Evolutionary conservation across 2,113 vertebrate species (phyloP).

Genomic region (Phyllostomus discolor): DNA sequence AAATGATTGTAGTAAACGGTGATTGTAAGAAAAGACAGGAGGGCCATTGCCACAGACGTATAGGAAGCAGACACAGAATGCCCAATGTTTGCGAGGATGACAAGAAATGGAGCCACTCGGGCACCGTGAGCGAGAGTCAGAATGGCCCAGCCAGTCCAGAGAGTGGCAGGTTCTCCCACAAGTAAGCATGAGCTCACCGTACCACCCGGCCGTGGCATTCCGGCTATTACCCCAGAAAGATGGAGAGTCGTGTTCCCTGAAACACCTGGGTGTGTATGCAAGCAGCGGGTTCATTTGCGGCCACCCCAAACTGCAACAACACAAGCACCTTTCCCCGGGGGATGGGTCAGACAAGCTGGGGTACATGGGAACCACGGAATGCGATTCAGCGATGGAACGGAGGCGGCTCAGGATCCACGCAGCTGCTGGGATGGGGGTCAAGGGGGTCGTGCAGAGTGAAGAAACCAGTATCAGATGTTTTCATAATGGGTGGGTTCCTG

Average conservation of each 20-base stretch:
- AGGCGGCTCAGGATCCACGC: accelerated
- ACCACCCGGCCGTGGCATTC: not conserved
- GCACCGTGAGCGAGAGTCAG: accelerated
- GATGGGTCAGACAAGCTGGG: not conserved
- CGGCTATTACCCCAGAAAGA: not conserved
- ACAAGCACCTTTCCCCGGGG: not conserved
- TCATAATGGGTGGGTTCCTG: too few species aligned
- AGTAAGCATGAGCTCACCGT: not conserved
- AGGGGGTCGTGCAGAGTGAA: not conserved
- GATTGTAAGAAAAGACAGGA: not conserved
- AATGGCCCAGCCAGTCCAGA: too few species aligned
- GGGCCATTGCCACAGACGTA: not conserved
- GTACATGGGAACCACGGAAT: too few species aligned
- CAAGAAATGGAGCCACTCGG: not conserved
- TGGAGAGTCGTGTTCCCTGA: not conserved
- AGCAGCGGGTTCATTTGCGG: not conserved
- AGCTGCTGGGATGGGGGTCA: not conserved
- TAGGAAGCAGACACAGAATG: not conserved
- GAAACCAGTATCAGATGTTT: not conserved
- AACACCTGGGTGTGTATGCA: not conserved
- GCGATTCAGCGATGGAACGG: not conserved
- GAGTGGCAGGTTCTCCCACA: not conserved
- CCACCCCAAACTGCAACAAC: not conserved
- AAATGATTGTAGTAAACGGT: not conserved
- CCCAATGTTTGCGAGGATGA: not conserved